Evolutionary conservation across 2,113 vertebrate genomes (phyloP).

Genomic region (Corythaeola cristata): DNA sequence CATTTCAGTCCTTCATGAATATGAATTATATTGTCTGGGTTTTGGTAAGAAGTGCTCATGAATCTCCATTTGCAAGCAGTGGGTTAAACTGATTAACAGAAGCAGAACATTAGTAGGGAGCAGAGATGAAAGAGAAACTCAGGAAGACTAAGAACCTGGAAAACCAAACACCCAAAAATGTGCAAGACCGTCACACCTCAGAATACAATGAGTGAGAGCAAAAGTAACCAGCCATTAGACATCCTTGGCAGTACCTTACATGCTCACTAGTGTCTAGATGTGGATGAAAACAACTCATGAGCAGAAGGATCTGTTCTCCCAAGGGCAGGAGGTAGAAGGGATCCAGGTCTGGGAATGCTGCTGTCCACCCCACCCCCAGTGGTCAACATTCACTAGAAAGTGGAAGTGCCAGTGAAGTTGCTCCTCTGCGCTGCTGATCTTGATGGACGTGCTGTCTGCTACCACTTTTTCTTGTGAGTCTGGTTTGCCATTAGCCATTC

Average conservation of each 20-base stretch:
- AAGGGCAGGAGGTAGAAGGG: neutral
- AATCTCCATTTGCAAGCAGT: neutral
- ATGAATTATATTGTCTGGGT: neutral
- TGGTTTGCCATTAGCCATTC: neutral
- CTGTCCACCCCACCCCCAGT: neutral
- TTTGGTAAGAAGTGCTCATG: neutral
- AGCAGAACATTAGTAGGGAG: neutral
- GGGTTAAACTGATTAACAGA: neutral
- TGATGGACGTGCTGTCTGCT: neutral
- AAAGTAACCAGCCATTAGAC: neutral
- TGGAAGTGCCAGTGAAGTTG: neutral
- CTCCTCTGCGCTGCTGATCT: neutral
- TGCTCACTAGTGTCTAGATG: fast-evolving
- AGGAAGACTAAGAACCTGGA: neutral
- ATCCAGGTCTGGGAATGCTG: neutral
- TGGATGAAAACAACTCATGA: neutral
- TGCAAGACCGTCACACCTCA: neutral
- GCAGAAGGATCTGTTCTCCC: neutral
- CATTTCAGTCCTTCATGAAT: neutral
- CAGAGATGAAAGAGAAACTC: neutral
- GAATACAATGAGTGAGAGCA: neutral
- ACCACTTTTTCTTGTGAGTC: neutral
- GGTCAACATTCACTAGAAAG: neutral
- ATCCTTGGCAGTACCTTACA: neutral
- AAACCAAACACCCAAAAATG: neutral